phyloP scores from a whole-genome alignment of 2,888 invertebrate genomes.

The Lepidochitona cinerea region DNA sequence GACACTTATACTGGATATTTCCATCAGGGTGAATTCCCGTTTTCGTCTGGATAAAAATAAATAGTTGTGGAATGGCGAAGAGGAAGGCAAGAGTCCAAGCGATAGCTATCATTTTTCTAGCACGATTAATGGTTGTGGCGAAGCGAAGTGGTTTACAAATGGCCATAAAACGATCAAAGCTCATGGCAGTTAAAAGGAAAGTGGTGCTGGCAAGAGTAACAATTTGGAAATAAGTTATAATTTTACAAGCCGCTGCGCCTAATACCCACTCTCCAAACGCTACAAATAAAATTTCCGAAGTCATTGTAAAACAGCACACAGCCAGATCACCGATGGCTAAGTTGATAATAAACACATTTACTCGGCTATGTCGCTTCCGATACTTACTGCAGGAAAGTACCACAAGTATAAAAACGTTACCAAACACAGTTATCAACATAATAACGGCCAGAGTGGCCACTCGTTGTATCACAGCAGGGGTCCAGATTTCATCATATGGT shows the following conservation, averaged over 20 bases:
- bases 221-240: slow-evolving; percentile 70
- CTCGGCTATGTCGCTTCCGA: slow-evolving; percentile 66
- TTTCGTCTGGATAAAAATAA: slow-evolving; percentile 69
- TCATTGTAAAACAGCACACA: slow-evolving; percentile 71
- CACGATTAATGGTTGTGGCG: slow-evolving; percentile 57
- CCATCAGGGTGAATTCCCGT: slow-evolving; percentile 64
- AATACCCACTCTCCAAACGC: slow-evolving; percentile 72
- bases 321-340: slow-evolving; percentile 71
- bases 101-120: slow-evolving; percentile 65
- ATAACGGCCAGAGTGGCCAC: slow-evolving; percentile 68
- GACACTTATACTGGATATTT: slow-evolving; percentile 60
- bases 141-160: slow-evolving; percentile 70
- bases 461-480: slow-evolving; percentile 69
- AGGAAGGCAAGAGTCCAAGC: slow-evolving; percentile 70
- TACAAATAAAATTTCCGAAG: slow-evolving; percentile 71
- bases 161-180: slow-evolving; percentile 70
- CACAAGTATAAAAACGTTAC: slow-evolving; percentile 69
- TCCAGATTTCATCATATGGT: slow-evolving; percentile 56
- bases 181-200: slow-evolving; percentile 71
- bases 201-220: slow-evolving; percentile 71
- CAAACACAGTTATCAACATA: slow-evolving; percentile 68
- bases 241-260: slow-evolving; percentile 68
- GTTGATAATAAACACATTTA: slow-evolving; percentile 72
- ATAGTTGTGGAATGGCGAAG: slow-evolving; percentile 69
- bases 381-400: slow-evolving; percentile 68